Evolutionary conservation across 2,888 invertebrate genomes (phyloP), one percentile per base, ranked within the genome.

Genomic region (Troides oblongomaculatus): DNA sequence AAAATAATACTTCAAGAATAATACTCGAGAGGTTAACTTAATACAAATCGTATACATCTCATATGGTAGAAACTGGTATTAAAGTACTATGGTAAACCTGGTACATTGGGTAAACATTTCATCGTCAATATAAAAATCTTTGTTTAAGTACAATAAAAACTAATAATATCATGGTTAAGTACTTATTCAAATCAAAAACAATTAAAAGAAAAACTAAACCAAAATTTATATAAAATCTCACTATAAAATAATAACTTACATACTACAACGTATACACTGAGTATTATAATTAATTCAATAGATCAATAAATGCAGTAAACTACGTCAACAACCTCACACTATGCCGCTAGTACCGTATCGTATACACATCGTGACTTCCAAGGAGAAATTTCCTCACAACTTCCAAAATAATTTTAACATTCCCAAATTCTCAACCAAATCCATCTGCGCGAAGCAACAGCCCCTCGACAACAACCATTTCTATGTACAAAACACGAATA

Each of bases 1-100:
- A 88, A 88, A 89, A 90, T 91, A 91, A 92, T 90, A 91, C 90
- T 90, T 90, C 83, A 81, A 85, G 81, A 88, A 89, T 91, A 91
- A 91, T 91, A 91, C 91, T 90, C 83, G 79, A 79, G 80, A 85
- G 87, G 85, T 90, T 86, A 89, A 89, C 87, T 86, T 85, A 86
- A 77, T 76, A 78, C 77, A 75, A 83, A 81, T 90, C 89, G 88
- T 90, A 90, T 90, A 90, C 89, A 87, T 85, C 79, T 82, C 76
- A 81, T 76, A 80, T 84, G 82, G 84, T 85, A 81, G 79, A 77
- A 81, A 81, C 77, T 81, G 83, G 78, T 81, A 81, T 74, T 78
- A 66, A 75, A 76, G 76, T 77, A 74, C 74, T 77, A 78, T 86
- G 88, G 87, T 88, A 81, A 84, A 79, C 80, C 78, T 79, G 77